Conservation (phyloP, 1,140 invertebrate species). For the Aphaenogaster ashmeadi region DNA sequence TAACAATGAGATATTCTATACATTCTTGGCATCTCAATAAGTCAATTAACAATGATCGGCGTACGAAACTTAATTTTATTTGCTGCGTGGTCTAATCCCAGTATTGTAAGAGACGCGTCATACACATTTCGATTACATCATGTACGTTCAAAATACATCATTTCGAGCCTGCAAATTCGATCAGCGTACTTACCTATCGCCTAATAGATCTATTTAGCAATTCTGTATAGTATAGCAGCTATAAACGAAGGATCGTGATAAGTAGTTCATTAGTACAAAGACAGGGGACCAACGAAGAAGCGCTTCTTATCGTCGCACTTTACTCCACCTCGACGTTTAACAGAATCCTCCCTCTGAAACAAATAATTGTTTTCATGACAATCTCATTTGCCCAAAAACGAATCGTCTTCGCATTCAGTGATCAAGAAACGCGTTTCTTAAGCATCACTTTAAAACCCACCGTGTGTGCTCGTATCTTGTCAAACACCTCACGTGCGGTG, state of each 20-base stretch:
- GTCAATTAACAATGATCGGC: neutral
- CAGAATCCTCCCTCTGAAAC: conserved; percentile 39
- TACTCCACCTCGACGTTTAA: neutral
- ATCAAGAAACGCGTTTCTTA: neutral
- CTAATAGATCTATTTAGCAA: conserved; percentile 32
- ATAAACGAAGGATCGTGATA: conserved; percentile 10
- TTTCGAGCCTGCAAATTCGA: neutral
- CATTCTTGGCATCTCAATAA: neutral
- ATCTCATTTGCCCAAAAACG: neutral
- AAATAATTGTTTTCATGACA: conserved; percentile 7
- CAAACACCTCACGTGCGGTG: conserved; percentile 29
- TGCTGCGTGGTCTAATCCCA: neutral
- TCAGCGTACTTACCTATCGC: neutral
- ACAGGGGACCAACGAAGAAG: neutral
- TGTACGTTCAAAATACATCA: neutral
- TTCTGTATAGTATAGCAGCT: neutral
- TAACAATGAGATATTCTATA: conserved; percentile 9
- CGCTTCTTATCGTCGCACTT: conserved; percentile 1
- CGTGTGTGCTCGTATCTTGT: conserved; percentile 32
- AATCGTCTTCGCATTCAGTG: neutral
- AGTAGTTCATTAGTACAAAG: conserved; percentile 22
- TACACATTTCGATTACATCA: neutral
- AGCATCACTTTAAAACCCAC: conserved; percentile 13
- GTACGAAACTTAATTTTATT: conserved; percentile 28
- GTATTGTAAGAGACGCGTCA: neutral